Evolutionary conservation across 2,888 invertebrate species (phyloP).

Genomic region (Drosophila paranaensis): DNA sequence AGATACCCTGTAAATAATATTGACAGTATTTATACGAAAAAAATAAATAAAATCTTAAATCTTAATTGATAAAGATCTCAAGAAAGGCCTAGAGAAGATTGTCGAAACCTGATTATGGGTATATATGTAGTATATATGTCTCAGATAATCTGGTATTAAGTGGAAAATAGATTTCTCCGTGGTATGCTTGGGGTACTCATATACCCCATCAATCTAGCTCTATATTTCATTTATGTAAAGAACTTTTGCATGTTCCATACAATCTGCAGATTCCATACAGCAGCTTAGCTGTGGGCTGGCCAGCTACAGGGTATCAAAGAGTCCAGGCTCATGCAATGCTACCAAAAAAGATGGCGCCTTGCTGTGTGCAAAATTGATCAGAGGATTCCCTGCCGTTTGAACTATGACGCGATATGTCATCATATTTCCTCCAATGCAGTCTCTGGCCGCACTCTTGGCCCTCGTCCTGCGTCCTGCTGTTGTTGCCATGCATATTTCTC

Average conservation of each 20-base stretch:
- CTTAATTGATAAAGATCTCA: too few relatives aligned
- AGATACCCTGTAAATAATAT: conserved; percentile 11
- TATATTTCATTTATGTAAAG: not conserved
- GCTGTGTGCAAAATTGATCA: conserved; percentile 85
- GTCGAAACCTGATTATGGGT: too few relatives aligned
- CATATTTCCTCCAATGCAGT: conserved; percentile 81
- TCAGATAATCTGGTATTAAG: not conserved
- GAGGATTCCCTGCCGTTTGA: conserved; percentile 85
- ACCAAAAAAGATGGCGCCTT: conserved; percentile 82
- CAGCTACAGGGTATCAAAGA: conserved; percentile 39
- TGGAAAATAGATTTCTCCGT: not conserved
- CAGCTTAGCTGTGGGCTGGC: not conserved
- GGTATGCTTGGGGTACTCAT: not conserved
- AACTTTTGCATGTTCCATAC: not conserved
- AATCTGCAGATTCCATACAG: not conserved
- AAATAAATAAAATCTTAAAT: too few relatives aligned
- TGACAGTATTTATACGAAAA: not conserved
- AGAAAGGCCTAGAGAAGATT: not conserved
- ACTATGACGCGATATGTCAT: conserved; percentile 85
- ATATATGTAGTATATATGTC: not conserved
- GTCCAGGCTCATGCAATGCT: conserved; percentile 45
- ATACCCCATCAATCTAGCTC: not conserved
- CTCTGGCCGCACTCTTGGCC: conserved; percentile 32
- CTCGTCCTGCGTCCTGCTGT: conserved; percentile 14
- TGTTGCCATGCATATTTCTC: conserved; percentile 68